Evolutionary conservation across 2,113 vertebrate species (phyloP), one percentile per base, ranked within the genome.

Genomic region (Orycteropus afer): DNA sequence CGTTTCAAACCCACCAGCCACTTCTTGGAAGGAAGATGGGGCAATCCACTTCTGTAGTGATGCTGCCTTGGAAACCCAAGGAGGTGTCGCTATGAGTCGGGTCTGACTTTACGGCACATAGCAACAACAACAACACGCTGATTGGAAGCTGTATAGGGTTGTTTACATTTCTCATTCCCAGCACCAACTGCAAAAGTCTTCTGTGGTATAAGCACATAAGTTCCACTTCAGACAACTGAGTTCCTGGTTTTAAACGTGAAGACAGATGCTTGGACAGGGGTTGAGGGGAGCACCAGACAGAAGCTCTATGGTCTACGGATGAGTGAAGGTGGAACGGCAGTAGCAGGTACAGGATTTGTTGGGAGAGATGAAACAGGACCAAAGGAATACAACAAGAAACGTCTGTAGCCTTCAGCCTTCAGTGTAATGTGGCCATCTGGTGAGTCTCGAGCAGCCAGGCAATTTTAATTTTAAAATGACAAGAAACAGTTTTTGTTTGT

Each of bases 261-360:
- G 32, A 57, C 63, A 37, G 76, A 69, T 32, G 13, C 34, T n/a
- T n/a, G n/a, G n/a, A n/a, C n/a, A n/a, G n/a, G n/a, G n/a, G n/a
- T n/a, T n/a, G n/a, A 4, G 0, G 1, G 5, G 23, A 3, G 6
- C 51, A 2, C 20, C 18, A 49, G 22, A 1, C 0, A 8, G 34
- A 73, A 53, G 7, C 40, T n/a, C 5, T 2, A 11, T 53, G 49
- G 37, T 29, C 14, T 27, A n/a, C 4, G 7, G 37, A 27, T 11
- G 8, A 27, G 15, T n/a, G 29, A 69, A 29, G 7, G 12, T 25
- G 6, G 40, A 27, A 40, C 3, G 51, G 20, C 13, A 45, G 11
- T 20, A 34, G 23, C 65, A 55, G 3, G 22, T 27, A 15, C 8
- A 80, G 17, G 14, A n/a, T 25, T 86, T 40, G 0, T 2, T 9